Evolutionary conservation across 2,113 vertebrate genomes (phyloP).

Genomic region (Hemibagrus wyckioides): DNA sequence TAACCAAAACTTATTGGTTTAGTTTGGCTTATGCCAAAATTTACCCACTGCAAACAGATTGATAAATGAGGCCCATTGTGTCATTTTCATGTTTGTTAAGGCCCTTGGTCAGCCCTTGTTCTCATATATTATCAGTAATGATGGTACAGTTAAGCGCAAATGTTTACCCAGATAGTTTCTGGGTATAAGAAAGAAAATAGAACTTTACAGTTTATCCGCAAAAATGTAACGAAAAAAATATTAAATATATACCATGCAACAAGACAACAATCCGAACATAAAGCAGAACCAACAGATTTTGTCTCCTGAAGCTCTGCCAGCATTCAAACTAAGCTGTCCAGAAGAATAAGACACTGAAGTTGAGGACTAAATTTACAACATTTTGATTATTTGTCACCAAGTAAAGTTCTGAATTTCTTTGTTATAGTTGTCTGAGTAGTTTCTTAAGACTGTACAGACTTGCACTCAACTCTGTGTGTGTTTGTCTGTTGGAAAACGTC

Average conservation of each 20-base stretch:
- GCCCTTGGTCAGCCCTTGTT: not conserved
- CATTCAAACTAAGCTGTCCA: not conserved
- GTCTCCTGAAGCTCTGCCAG: not conserved
- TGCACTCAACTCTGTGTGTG: not conserved
- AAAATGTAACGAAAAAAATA: not conserved
- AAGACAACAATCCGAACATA: not conserved
- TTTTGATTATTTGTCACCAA: not conserved
- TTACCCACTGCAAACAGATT: not conserved
- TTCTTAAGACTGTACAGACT: not conserved
- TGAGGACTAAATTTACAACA: not conserved
- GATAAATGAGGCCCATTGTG: not conserved
- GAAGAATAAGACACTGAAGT: not conserved
- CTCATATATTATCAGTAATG: not conserved
- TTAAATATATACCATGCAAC: not conserved
- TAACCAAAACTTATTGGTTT: not conserved
- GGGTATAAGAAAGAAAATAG: not conserved
- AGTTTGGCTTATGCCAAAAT: not conserved
- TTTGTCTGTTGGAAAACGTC: conserved; percentile 27
- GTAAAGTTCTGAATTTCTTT: not conserved
- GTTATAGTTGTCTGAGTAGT: not conserved
- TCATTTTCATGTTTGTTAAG: not conserved
- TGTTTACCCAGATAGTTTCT: not conserved
- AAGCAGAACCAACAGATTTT: not conserved
- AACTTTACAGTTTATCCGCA: not conserved
- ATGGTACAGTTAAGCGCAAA: not conserved